A percentile compares a stretch with the other conserved stretches of the same genome.
Evolutionary conservation across 1,140 invertebrate species (phyloP).

Genomic region (Hesperophylax magnus): DNA sequence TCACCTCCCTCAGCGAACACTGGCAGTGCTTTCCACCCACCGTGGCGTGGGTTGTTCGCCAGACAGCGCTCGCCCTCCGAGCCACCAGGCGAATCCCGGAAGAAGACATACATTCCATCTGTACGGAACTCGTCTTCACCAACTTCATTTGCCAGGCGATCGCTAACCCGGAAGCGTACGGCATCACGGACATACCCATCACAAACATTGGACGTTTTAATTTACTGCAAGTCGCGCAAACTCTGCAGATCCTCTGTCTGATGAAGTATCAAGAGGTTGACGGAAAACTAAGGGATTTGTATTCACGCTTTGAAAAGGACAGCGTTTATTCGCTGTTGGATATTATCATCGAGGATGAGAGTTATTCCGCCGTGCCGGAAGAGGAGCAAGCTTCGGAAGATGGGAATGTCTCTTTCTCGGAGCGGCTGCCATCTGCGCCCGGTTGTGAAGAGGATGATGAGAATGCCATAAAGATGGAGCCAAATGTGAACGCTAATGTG

Average conservation of each 20-base stretch:
- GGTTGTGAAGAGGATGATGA: slow-evolving; percentile 43
- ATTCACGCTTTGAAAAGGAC: slow-evolving; percentile 83
- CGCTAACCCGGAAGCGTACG: slow-evolving; percentile 95
- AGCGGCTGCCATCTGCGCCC: slow-evolving; percentile 64
- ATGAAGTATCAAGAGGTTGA: slow-evolving; percentile 82
- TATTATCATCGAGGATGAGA: slow-evolving; percentile 75
- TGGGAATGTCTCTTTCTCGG: slow-evolving; percentile 66
- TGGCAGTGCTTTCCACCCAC: slow-evolving; percentile 93
- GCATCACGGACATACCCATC: slow-evolving; percentile 95
- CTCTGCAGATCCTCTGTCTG: slow-evolving; percentile 92
- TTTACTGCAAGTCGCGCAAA: slow-evolving; percentile 92
- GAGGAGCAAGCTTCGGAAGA: slow-evolving; percentile 70
- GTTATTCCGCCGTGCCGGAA: slow-evolving; percentile 42
- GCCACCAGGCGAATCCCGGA: slow-evolving; percentile 63
- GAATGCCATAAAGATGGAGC: slow-evolving; percentile 45
- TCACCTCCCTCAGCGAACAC: slow-evolving; percentile 87
- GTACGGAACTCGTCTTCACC: slow-evolving; percentile 93
- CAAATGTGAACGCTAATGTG: slow-evolving; percentile 49
- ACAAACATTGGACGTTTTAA: slow-evolving; percentile 93
- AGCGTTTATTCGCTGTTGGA: slow-evolving; percentile 83
- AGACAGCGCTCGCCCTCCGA: slow-evolving; percentile 78
- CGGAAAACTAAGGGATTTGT: slow-evolving; percentile 73
- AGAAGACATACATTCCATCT: slow-evolving; percentile 84
- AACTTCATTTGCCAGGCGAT: slow-evolving; percentile 97
- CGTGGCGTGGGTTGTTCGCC: slow-evolving; percentile 83